Percentiles rank a stretch among this genome's conserved stretches.
These are phyloP conservation scores for Ascaphus truei DNA, from an alignment of 2,113 vertebrate species.

Conservation along the genomic window DNA sequence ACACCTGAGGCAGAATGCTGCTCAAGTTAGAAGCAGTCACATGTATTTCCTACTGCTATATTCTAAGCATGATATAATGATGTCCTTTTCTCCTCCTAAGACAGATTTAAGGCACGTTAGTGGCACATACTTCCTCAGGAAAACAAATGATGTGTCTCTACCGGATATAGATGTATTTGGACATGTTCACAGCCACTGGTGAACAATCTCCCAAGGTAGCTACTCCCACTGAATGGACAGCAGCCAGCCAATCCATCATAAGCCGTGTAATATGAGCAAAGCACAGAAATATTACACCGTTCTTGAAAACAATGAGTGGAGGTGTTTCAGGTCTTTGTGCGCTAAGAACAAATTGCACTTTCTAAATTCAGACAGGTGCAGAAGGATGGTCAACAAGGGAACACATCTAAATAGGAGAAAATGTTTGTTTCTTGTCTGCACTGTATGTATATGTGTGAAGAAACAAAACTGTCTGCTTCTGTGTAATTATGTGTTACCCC, in stretches of 20 bases:
- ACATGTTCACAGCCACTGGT: not conserved
- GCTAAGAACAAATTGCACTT: slow-evolving; percentile 32
- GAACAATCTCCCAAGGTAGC: not conserved
- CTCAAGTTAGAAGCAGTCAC: too few species aligned
- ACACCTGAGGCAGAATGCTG: too few species aligned
- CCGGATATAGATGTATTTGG: not conserved
- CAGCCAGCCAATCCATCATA: slow-evolving; percentile 18
- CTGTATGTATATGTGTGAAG: slow-evolving; percentile 22
- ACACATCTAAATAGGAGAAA: slow-evolving; percentile 11
- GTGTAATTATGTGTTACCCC: slow-evolving; percentile 28
- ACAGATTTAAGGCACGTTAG: too few species aligned
- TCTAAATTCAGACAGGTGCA: slow-evolving; percentile 34
- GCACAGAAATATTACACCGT: slow-evolving; percentile 17
- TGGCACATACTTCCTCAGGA: not conserved
- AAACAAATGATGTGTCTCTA: not conserved
- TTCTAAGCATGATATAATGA: too few species aligned
- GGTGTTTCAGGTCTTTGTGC: slow-evolving; percentile 22
- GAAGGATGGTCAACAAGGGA: slow-evolving; percentile 27
- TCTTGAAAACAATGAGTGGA: slow-evolving; percentile 25
- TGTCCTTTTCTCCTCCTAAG: too few species aligned
- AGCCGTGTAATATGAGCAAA: not conserved
- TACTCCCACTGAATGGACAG: not conserved
- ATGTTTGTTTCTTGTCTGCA: slow-evolving; percentile 24
- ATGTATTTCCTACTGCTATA: too few species aligned
- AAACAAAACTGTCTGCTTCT: slow-evolving; percentile 28